Evolutionary conservation across 2,113 vertebrate genomes (phyloP), one percentile per base, ranked within the genome.

Genomic region (Tamias sibiricus): DNA sequence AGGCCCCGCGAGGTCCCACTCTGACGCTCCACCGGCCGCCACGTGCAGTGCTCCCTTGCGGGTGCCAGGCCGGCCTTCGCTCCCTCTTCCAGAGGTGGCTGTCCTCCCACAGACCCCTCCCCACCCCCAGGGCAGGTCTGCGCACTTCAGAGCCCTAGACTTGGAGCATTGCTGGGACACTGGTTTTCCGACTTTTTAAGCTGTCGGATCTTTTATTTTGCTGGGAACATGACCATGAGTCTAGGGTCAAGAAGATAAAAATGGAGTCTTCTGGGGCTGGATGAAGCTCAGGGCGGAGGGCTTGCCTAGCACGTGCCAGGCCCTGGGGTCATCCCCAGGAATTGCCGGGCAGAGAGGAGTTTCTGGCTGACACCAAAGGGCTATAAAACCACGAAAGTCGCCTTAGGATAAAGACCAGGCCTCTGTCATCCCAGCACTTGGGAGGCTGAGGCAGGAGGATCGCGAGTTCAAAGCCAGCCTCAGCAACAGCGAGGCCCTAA

Each of bases 1-100:
- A 20, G 37, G 3, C 20, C 52, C 8, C 6, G 37, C n/a, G n/a
- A n/a, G n/a, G n/a, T n/a, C n/a, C n/a, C n/a, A n/a, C n/a, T n/a
- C n/a, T n/a, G n/a, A 19, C 0, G 16, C 12, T 0, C 49, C 54
- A 54, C 64, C 40, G 89, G 0, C 8, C 0, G 3, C 71, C 54
- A 2, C 4, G 13, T 24, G 20, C 54, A 28, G 0, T 2, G 54
- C 1, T 3, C 10, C n/a, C n/a, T 28, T n/a, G 40, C 20, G 42
- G 19, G 16, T 2, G 5, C 2, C 1, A 6, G 1, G 6, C 4
- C 64, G n/a, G 17, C n/a, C 40, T 37, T 44, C 64, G 8, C 54
- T 9, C 12, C 10, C 10, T 37, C 16, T 26, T 8, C 54, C 1
- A 14, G 9, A 0, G 2, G 8, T 12, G 0, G 17, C 54, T 24